A percentile compares a stretch with the other conserved stretches of the same genome.
Conservation (phyloP, 1,140 invertebrate species). For the Drosophila micromelanica region DNA sequence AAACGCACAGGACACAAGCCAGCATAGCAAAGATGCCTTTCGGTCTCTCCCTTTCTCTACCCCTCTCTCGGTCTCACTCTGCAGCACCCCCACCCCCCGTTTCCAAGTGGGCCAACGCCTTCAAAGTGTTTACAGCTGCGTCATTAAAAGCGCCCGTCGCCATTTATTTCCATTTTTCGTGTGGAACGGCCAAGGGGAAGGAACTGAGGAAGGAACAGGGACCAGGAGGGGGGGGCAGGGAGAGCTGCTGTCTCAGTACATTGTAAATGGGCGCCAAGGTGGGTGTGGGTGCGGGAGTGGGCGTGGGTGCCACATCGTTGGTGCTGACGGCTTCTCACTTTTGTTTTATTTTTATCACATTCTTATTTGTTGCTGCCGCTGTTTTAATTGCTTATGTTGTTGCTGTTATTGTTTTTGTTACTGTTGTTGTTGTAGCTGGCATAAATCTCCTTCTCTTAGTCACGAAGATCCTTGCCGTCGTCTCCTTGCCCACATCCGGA, state of each 20-base stretch:
- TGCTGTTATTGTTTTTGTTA: slow-evolving; percentile 38
- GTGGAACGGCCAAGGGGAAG: neutral
- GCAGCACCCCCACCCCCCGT: neutral
- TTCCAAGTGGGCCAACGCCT: slow-evolving; percentile 68
- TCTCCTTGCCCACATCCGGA: neutral
- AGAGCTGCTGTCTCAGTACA: slow-evolving; percentile 8
- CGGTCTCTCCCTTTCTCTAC: neutral
- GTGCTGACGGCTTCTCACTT: slow-evolving; percentile 61
- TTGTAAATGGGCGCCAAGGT: neutral
- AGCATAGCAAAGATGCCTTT: slow-evolving; percentile 56
- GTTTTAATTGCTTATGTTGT: slow-evolving; percentile 66
- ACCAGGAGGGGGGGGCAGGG: neutral
- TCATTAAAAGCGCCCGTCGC: slow-evolving; percentile 70
- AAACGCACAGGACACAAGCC: slow-evolving; percentile 50
- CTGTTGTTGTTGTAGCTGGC: slow-evolving; percentile 35
- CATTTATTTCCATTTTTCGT: slow-evolving; percentile 56
- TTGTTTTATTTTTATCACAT: slow-evolving; percentile 70
- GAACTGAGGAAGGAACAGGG: too few species aligned
- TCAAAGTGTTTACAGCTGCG: slow-evolving; percentile 75
- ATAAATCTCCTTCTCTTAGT: slow-evolving; percentile 38
- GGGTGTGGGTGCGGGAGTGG: slow-evolving; percentile 7
- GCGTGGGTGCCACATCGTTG: slow-evolving; percentile 27
- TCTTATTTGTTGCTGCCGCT: slow-evolving; percentile 58
- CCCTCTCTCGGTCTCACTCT: neutral
- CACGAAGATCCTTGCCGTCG: slow-evolving; percentile 13